Percentiles rank a stretch among this genome's conserved stretches.
These are phyloP conservation scores for Ophraella communa DNA, from an alignment of 2,888 invertebrate species.

Conservation along the genomic window DNA sequence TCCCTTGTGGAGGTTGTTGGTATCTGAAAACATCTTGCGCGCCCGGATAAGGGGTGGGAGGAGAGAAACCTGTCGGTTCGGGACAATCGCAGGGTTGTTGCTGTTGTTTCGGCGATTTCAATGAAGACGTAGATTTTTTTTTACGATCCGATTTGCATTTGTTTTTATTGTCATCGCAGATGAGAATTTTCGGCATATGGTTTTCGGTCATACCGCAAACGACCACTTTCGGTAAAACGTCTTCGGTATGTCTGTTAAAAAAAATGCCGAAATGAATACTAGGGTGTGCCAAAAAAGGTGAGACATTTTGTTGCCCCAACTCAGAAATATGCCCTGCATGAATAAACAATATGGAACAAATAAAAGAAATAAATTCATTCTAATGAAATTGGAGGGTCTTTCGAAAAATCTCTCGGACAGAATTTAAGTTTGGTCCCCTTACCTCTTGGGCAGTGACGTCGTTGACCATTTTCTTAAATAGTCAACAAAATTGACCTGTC, in stretches of 20 bases:
- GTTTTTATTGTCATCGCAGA: slow-evolving; percentile 57
- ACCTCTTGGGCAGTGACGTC: too few species aligned
- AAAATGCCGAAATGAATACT: neutral
- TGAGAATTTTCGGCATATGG: slow-evolving; percentile 64
- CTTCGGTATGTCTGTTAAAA: slow-evolving; percentile 48
- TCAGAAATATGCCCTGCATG: too few species aligned
- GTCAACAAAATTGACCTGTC: too few species aligned
- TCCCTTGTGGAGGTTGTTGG: neutral
- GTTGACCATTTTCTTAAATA: too few species aligned
- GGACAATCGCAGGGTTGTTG: neutral
- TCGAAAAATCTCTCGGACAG: too few species aligned
- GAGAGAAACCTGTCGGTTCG: neutral
- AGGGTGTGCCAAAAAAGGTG: too few species aligned
- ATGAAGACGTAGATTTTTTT: neutral
- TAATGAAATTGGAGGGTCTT: too few species aligned
- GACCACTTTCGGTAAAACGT: slow-evolving; percentile 63
- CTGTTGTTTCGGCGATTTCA: neutral
- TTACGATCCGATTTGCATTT: neutral
- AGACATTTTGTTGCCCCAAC: too few species aligned
- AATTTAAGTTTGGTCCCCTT: too few species aligned
- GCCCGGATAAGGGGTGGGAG: neutral
- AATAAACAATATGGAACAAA: too few species aligned
- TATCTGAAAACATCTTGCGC: neutral
- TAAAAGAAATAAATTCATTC: too few species aligned
- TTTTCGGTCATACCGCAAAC: slow-evolving; percentile 63